These are phyloP conservation scores for Microtus oregoni DNA, from an alignment of 2,113 vertebrate genomes.

Conservation along the genomic window DNA sequence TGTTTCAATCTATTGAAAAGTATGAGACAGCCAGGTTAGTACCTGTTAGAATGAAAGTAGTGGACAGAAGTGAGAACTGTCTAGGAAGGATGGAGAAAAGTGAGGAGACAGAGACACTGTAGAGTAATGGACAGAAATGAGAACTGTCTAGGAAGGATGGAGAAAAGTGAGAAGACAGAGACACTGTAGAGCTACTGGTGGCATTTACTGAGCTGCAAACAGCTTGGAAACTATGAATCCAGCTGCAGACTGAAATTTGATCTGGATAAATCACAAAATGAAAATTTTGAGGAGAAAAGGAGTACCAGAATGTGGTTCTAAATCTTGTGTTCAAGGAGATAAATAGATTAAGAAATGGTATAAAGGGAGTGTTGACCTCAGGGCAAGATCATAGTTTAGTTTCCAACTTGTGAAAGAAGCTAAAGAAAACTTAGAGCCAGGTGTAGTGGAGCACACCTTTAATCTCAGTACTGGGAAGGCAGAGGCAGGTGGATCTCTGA, in stretches of 20 bases:
- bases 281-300: too few species aligned
- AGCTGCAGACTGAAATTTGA: not conserved
- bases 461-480: too few species aligned
- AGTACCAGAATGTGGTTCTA: too few species aligned
- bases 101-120: not conserved
- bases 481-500: too few species aligned
- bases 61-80: not conserved
- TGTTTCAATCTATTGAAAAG: not conserved
- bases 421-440: too few species aligned
- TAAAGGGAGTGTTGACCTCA: too few species aligned
- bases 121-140: not conserved
- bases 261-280: too few species aligned
- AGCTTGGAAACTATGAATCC: not conserved
- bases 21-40: not conserved
- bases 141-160: not conserved
- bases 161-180: not conserved
- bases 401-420: too few species aligned
- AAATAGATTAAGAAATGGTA: too few species aligned
- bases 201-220: not conserved
- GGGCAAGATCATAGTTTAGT: too few species aligned
- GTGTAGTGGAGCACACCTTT: too few species aligned
- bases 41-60: not conserved
- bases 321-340: too few species aligned
- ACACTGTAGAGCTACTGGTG: not conserved
- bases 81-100: not conserved